Base-by-base conservation (phyloP, 2,113 vertebrate genomes). In the Scytalopus superciliaris region DNA sequence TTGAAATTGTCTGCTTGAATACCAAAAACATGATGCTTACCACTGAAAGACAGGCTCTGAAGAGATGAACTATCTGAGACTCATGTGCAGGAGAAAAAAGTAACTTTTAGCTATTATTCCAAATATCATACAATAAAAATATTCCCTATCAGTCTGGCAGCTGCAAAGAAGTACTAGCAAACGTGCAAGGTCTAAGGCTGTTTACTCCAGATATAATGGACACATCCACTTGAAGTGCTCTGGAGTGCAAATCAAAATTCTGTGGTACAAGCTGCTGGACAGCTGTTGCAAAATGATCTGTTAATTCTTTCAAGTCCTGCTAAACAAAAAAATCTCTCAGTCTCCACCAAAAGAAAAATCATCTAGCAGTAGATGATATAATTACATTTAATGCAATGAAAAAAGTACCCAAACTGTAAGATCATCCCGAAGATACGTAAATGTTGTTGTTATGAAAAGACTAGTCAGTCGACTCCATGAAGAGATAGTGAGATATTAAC, bases 341-440 rank as follows among this genome's bases (percentile, higher is more conserved):
- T 14, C 27, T 74, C 52, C 70, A 70, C 59, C 53, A 66, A 62
- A 92, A 90, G 68, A 68, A 82, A 89, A 94, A 66, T 21, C 13
- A 83, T 50, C 55, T 19, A 76, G 47, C 18, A 73, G 56, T 19
- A 82, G 73, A 30, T 84, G 35, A 86, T 42, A 40, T 28, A 89
- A 94, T 87, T 90, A 84, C 49, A 78, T 84, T 49, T 79, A 84
- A 84, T 66, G 52, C 66, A 89, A 87, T 60, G 60, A 82, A 87
- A 89, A 76, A 78, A 75, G 7, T 73, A 67, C 19, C 62, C n/a
- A 12, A 89, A 87, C 45, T 52, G 7, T 57, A 91, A 79, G 59
- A 57, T 23, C 72, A 62, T 7, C 2, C 31, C 40, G 83, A 73
- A 87, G 81, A 91, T 62, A 87, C 22, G 78, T 42, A 85, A 49